A percentile compares a stretch with the other conserved stretches of the same genome.
These are phyloP conservation scores for Sarcophilus harrisii DNA, from an alignment of 2,797 vertebrate species.

Conservation along the genomic window DNA sequence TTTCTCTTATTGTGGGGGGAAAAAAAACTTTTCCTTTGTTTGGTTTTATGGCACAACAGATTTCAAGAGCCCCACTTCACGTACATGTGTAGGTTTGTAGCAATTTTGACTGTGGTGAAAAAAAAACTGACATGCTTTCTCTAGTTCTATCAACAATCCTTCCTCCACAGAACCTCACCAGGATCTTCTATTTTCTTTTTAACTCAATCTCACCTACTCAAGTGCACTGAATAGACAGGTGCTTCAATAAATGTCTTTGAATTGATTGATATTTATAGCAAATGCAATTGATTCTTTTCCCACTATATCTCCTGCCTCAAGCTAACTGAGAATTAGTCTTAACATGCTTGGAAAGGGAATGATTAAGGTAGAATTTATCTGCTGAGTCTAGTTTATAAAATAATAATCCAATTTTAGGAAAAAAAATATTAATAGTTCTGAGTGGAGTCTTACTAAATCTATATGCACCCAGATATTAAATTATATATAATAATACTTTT, in stretches of 20 bases:
- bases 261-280: slow-evolving; percentile 51
- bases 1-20: slow-evolving; percentile 45
- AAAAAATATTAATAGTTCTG: slow-evolving; percentile 1
- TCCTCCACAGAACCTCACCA: slow-evolving; percentile 69
- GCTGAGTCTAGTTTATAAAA: slow-evolving; percentile 63
- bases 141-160: slow-evolving; percentile 29
- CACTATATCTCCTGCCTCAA: slow-evolving; percentile 51
- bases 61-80: slow-evolving; percentile 24
- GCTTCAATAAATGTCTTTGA: slow-evolving; percentile 67
- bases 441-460: slow-evolving; percentile 62
- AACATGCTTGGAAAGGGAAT: slow-evolving; percentile 27
- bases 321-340: slow-evolving; percentile 7
- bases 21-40: slow-evolving; percentile 10
- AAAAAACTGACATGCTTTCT: slow-evolving; percentile 56
- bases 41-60: not conserved
- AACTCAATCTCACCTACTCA: slow-evolving; percentile 58
- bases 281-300: slow-evolving; percentile 30
- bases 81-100: not conserved
- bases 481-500: slow-evolving; percentile 65
- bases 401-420: slow-evolving; percentile 65
- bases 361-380: slow-evolving; percentile 53
- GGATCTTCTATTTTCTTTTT: slow-evolving; percentile 52
- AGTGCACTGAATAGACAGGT: slow-evolving; percentile 56
- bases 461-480: slow-evolving; percentile 68
- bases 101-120: slow-evolving; percentile 39